Conservation (phyloP, 2,888 invertebrate species). For the Eupithecia exiguata region DNA sequence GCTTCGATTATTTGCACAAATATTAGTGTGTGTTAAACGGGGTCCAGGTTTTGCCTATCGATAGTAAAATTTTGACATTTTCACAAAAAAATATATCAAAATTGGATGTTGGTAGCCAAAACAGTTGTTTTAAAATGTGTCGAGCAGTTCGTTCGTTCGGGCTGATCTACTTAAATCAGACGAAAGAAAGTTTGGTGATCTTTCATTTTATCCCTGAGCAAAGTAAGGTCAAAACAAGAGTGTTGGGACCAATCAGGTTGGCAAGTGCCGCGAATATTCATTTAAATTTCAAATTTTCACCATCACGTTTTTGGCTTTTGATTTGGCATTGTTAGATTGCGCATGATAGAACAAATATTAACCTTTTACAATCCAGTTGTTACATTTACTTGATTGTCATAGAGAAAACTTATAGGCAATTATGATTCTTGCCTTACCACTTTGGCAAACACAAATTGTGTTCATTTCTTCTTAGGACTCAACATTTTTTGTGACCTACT, state of each 20-base stretch:
- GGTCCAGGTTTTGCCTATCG: not conserved
- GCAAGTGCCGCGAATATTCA: not conserved
- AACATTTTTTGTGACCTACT: not conserved
- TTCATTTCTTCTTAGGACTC: not conserved
- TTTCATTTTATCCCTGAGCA: not conserved
- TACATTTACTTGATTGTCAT: not conserved
- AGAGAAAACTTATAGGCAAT: not conserved
- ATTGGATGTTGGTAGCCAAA: not conserved
- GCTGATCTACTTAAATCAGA: not conserved
- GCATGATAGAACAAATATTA: slow-evolving; percentile 40
- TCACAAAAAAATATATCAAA: not conserved
- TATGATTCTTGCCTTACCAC: slow-evolving; percentile 3
- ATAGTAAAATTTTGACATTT: not conserved
- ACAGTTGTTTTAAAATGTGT: not conserved
- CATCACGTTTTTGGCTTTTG: slow-evolving; percentile 38
- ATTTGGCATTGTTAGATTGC: slow-evolving; percentile 38
- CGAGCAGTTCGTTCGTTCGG: not conserved
- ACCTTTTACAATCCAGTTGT: slow-evolving; percentile 18
- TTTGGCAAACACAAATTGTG: slow-evolving; percentile 34
- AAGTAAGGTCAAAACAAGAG: not conserved
- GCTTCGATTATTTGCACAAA: not conserved
- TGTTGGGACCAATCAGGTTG: not conserved
- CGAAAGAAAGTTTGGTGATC: not conserved
- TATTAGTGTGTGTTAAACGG: not conserved
- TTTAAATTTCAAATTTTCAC: slow-evolving; percentile 26